Conservation (phyloP, 2,113 vertebrate genomes). For the Tichodroma muraria region DNA sequence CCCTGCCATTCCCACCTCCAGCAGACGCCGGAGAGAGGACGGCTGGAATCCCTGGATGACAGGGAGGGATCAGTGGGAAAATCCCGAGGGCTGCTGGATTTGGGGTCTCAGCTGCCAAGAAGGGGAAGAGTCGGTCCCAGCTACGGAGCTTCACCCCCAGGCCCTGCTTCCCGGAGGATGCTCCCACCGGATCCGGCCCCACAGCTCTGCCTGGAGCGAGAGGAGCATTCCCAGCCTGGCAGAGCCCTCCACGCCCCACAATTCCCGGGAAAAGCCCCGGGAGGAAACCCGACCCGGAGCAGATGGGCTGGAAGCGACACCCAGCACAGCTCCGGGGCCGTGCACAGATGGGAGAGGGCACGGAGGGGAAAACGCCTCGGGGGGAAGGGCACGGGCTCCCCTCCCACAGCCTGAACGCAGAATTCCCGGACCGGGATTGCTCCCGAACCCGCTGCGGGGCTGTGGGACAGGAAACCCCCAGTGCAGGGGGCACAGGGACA, state of each 20-base stretch:
- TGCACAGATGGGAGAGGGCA: neutral
- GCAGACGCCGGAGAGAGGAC: neutral
- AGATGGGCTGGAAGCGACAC: neutral
- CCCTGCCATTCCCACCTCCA: neutral
- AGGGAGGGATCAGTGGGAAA: rapidly evolving
- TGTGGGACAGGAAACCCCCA: neutral
- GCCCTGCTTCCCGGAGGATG: neutral
- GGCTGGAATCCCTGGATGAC: neutral
- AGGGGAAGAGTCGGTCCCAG: rapidly evolving
- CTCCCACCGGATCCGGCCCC: neutral
- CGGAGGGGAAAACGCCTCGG: neutral
- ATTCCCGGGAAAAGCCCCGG: neutral
- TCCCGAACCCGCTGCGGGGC: neutral
- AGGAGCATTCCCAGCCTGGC: neutral
- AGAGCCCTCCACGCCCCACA: neutral
- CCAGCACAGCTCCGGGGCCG: neutral
- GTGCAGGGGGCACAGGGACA: neutral
- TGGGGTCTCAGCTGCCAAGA: neutral
- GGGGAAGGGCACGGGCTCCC: neutral
- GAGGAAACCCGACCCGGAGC: neutral
- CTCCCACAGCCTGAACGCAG: neutral
- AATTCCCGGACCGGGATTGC: rapidly evolving
- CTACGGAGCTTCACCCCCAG: rapidly evolving
- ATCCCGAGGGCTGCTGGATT: no score
- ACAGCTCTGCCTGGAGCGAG: neutral